phyloP scores from a whole-genome alignment of 2,797 vertebrate species.

The Coracias cyanogaster region DNA sequence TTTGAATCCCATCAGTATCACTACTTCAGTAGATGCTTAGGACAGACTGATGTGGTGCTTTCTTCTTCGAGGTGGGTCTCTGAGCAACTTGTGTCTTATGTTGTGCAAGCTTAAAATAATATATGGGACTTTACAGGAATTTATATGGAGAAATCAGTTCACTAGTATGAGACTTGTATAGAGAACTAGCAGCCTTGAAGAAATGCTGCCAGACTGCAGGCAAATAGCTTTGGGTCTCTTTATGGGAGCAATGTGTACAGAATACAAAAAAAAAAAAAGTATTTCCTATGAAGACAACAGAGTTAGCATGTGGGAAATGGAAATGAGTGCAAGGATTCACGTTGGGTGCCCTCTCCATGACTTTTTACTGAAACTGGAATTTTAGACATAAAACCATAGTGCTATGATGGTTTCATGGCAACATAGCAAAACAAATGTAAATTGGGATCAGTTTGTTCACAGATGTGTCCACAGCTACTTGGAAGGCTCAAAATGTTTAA shows the following conservation, averaged over 20 bases:
- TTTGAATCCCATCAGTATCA: not conserved
- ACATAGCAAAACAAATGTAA: not conserved
- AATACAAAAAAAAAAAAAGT: not conserved
- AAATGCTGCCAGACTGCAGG: not conserved
- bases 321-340: not conserved
- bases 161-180: not conserved
- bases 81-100: not conserved
- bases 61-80: not conserved
- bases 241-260: not conserved
- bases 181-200: not conserved
- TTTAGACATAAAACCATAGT: not conserved
- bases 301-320: not conserved
- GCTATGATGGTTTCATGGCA: not conserved
- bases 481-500: not conserved
- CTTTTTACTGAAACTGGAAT: not conserved
- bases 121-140: not conserved
- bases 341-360: not conserved
- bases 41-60: not conserved
- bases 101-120: not conserved
- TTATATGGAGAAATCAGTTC: not conserved
- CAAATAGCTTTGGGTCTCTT: not conserved
- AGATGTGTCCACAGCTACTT: not conserved
- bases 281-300: not conserved
- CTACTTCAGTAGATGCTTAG: fast-evolving
- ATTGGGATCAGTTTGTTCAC: not conserved